A percentile compares a stretch with the other conserved stretches of the same genome.
Conservation (phyloP, 1,140 invertebrate genomes). For the Micrasema minimum region DNA sequence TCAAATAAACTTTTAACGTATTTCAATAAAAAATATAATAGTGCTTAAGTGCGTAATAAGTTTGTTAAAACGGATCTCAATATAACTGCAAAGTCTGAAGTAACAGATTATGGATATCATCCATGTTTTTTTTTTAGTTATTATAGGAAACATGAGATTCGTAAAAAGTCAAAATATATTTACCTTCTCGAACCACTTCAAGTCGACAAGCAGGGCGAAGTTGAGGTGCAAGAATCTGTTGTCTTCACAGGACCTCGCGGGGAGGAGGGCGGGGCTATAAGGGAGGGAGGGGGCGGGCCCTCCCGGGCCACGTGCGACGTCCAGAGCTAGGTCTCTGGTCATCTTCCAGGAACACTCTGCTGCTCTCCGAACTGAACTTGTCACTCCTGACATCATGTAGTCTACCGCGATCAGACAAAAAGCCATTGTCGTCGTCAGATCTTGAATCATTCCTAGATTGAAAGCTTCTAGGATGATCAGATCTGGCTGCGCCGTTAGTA, state of each 20-base stretch:
- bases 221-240: slow-evolving; percentile 74
- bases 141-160: too few relatives aligned
- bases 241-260: slow-evolving; percentile 65
- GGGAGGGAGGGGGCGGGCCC: slow-evolving; percentile 49
- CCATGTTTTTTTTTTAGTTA: too few relatives aligned
- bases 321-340: slow-evolving; percentile 57
- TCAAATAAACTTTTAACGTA: too few relatives aligned
- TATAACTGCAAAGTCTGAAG: too few relatives aligned
- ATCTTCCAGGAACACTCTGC: slow-evolving; percentile 55
- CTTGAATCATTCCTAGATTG: not conserved
- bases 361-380: slow-evolving; percentile 18
- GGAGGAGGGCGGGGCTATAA: slow-evolving; percentile 30
- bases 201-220: slow-evolving; percentile 69
- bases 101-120: too few relatives aligned
- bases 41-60: too few relatives aligned
- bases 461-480: not conserved
- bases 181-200: slow-evolving; percentile 74
- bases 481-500: not conserved
- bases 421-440: slow-evolving; percentile 5
- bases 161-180: slow-evolving; percentile 38
- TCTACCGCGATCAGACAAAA: not conserved
- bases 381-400: not conserved
- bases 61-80: too few relatives aligned
- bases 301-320: slow-evolving; percentile 63
- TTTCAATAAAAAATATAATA: too few relatives aligned